Base-by-base conservation (phyloP, 2,888 invertebrate species). In the Dicyrtoma fusca region DNA sequence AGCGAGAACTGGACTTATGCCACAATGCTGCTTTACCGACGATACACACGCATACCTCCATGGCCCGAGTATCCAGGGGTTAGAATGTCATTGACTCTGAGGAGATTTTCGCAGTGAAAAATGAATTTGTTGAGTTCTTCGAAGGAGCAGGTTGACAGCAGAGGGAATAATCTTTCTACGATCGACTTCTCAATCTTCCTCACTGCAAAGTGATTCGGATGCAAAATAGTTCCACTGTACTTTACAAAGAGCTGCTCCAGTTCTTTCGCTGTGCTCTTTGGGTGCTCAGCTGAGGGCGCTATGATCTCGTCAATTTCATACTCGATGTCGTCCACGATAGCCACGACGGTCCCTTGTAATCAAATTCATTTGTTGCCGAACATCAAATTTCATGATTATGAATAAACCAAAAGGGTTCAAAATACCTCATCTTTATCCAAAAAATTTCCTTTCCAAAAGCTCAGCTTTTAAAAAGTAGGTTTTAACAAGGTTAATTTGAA, bases 231-330 rank as follows among this genome's bases (percentile, higher is more conserved):
- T 8, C 64, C 75, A 45, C 88, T 84, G 83, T 90, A 90, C 81
- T 89, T 88, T 81, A 87, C 85, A 13, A 91, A 84, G 81, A 89
- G 89, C 10, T 81, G 81, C 82, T 92, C 92, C 83, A 87, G 87
- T 0, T 86, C 87, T 0, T 84, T 82, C 44, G 91, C 87, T 82
- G 90, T 88, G 11, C 11, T 23, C 21, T 59, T 26, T n/a, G 11
- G 10, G 11, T n/a, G 25, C 11, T 13, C 51, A 17, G 11, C 14
- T 51, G 17, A 17, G 14, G 8, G 8, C 3, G 26, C 87, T 42
- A 88, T 87, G 74, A 71, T 73, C 71, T 71, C 64, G 23, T 76
- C 76, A 0, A 71, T 61, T 68, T 72, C 69, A 47, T 76, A 76
- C 14, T 76, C 61, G 6, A 77, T 59, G 17, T 74, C 72, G 19